Conservation (phyloP, 2,888 invertebrate genomes). For the Aspidapion aeneum region DNA sequence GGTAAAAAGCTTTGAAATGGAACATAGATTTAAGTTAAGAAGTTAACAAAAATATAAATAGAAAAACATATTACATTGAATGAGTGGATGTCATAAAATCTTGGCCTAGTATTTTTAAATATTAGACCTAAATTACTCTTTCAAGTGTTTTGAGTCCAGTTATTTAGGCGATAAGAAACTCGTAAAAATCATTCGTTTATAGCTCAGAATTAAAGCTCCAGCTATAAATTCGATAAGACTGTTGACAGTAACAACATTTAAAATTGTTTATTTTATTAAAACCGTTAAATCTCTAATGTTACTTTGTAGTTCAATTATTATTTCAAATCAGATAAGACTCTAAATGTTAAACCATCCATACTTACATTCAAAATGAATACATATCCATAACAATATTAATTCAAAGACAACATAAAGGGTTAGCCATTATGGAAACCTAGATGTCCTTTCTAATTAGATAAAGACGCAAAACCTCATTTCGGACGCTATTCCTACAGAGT, state of each 20-base stretch:
- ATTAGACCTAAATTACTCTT: background rate
- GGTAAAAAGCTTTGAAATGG: too few relatives aligned
- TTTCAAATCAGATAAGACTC: background rate
- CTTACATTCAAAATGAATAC: too few relatives aligned
- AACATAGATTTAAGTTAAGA: too few relatives aligned
- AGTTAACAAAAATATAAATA: too few relatives aligned
- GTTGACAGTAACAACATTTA: too few relatives aligned
- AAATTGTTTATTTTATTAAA: background rate
- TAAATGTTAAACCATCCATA: background rate
- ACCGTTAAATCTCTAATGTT: background rate
- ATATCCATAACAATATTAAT: background rate
- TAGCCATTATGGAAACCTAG: background rate
- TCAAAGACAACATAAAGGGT: background rate
- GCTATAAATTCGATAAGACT: background rate
- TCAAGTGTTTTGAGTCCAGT: background rate
- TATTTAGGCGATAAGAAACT: background rate
- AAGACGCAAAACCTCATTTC: background rate
- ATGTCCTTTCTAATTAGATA: background rate
- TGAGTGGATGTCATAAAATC: too few relatives aligned
- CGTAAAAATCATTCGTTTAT: background rate
- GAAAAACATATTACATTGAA: too few relatives aligned
- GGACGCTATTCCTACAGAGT: background rate
- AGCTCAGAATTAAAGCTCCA: too few relatives aligned
- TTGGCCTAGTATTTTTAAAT: too few relatives aligned
- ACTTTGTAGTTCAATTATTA: background rate